Conservation (phyloP, 2,113 vertebrate genomes). For the Thamnophis sirtalis region DNA sequence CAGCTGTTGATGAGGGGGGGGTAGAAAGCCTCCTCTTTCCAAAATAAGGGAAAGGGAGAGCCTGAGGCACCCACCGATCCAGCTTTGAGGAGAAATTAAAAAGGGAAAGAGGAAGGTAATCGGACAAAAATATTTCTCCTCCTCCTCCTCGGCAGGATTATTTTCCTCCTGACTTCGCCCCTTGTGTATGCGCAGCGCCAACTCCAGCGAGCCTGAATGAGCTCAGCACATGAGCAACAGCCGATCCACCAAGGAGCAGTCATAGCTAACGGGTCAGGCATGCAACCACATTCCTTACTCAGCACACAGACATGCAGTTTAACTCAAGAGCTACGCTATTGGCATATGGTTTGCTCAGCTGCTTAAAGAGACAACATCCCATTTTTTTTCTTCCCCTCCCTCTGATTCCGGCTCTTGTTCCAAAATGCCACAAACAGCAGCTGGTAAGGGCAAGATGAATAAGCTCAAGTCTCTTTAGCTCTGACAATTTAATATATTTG, state of each 20-base stretch:
- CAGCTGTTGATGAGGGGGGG: conserved; percentile 32
- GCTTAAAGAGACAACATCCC: conserved; percentile 60
- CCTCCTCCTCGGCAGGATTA: not conserved
- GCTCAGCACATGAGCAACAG: conserved; percentile 48
- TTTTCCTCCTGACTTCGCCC: conserved; percentile 45
- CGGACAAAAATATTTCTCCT: conserved; percentile 54
- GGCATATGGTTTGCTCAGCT: conserved; percentile 40
- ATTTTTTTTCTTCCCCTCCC: not conserved
- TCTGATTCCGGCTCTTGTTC: not conserved
- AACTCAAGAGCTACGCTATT: conserved; percentile 68
- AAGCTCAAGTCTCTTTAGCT: not conserved
- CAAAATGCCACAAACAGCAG: not conserved
- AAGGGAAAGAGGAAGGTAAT: not conserved
- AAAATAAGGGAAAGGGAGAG: conserved; percentile 19
- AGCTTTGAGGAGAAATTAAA: conserved; percentile 39
- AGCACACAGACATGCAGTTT: conserved; percentile 83
- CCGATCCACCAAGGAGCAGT: conserved; percentile 67
- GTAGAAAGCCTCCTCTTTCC: not conserved
- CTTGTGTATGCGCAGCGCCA: conserved; percentile 18
- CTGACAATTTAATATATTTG: not conserved
- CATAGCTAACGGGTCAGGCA: conserved; percentile 72
- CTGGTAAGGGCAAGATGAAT: not conserved
- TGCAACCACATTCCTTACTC: conserved; percentile 90
- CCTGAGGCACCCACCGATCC: conserved; percentile 8
- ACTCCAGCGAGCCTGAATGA: conserved; percentile 44